These are phyloP conservation scores for Clinocottus analis DNA, from an alignment of 2,113 vertebrate species.

Conservation along the genomic window DNA sequence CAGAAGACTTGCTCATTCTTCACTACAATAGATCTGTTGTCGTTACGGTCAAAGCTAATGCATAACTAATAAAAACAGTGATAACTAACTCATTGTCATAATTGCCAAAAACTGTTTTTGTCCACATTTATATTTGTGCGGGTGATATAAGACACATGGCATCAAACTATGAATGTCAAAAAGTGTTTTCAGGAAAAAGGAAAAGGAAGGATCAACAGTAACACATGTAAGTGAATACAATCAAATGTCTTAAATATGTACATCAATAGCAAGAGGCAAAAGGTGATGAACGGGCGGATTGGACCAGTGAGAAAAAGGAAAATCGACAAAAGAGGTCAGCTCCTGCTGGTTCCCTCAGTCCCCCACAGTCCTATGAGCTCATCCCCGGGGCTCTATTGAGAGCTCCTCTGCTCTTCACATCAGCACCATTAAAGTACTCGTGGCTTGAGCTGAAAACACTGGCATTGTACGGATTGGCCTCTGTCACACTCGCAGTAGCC, in stretches of 20 bases:
- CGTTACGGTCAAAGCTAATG: not conserved
- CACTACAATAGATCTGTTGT: not conserved
- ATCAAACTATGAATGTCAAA: not conserved
- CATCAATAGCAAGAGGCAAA: not conserved
- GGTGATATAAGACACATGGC: not conserved
- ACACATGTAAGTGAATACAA: not conserved
- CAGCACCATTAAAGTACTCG: not conserved
- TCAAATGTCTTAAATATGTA: not conserved
- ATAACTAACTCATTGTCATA: not conserved
- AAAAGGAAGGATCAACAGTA: not conserved
- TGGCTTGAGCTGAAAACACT: not conserved
- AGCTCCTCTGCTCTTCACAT: not conserved
- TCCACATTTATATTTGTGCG: not conserved
- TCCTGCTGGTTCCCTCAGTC: not conserved
- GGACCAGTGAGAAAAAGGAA: not conserved
- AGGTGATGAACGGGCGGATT: not conserved
- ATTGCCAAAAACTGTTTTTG: not conserved
- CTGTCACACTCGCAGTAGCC: conserved; percentile 4
- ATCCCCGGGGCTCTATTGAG: not conserved
- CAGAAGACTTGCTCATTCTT: not conserved
- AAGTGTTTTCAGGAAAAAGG: not conserved
- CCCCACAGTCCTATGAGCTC: not conserved
- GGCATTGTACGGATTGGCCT: not conserved
- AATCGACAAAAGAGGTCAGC: not conserved
- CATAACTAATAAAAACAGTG: not conserved